Base-by-base conservation (phyloP, 2,113 vertebrate species). In the Austrofundulus limnaeus region DNA sequence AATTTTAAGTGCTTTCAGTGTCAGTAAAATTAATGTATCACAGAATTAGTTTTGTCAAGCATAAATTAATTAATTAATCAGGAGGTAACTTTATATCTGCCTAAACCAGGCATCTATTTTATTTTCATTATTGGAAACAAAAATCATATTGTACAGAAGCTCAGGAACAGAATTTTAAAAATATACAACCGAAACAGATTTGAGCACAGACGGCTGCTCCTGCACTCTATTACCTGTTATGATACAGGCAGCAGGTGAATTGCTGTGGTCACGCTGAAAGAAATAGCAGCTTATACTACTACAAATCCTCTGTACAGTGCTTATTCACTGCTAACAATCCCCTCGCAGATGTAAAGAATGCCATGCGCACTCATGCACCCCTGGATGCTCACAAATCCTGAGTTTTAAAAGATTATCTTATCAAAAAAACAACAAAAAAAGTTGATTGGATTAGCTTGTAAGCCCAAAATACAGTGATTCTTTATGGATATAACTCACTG, bases 31-130 rank as follows among this genome's bases (percentile, higher is more conserved):
- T 64, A 52, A 49, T 52, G 39, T n/a, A 38, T 74, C 62, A 76
- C 1, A 20, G 43, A 57, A 57, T 72, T 54, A 63, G 56, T 47
- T 77, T 75, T 55, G 52, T 76, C 41, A 70, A 61, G 62, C 54
- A 15, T 45, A 56, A 76, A 59, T 71, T 57, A 24, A 37, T 82
- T 66, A 70, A 82, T 77, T 75, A 83, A 67, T 76, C 69, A 75
- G 71, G 1, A 47, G 72, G 72, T 77, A 58, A 68, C 67, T 57
- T 54, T 69, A 42, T 64, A 75, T 79, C 55, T 69, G 42, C 23
- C 20, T 43, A 38, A 52, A 69, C 45, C 70, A 57, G 57, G 50
- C 48, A 21, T 49, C 19, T 41, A 45, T 17, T 60, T 21, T 61
- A 50, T 55, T 51, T 50, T 51, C 47, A 13, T 14, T 38, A 59